Evolutionary conservation across 2,113 vertebrate species (phyloP), one percentile per base, ranked within the genome.

Genomic region (Dasyornis broadbenti): DNA sequence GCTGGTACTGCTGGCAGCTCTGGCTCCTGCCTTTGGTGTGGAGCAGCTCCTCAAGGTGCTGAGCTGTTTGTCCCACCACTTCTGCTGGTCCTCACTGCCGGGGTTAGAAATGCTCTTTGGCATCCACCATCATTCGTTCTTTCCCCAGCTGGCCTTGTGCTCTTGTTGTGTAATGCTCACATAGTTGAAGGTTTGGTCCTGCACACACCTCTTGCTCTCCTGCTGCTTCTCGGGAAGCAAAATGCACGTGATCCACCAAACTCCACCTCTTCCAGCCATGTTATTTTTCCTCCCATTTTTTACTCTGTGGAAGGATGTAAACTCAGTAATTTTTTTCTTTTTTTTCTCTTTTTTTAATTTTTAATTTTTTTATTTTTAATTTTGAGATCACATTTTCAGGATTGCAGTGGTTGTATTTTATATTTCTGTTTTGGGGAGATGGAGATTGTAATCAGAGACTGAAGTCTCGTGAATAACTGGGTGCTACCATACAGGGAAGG

Each of bases 261-360:
- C 42, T 72, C 70, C 4, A 4, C 20, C 35, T 28, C 39, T 56
- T 81, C 40, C 12, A 22, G 8, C 13, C 31, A 10, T 1, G 2
- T 0, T 17, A 50, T 77, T 61, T 30, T 26, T 11, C 24, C 12
- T 75, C 24, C 15, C 7, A 50, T 93, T 50, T 33, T 4, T 13
- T 65, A 23, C 11, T 39, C 15, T 56, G 5, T 81, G 69, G 30
- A 61, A 47, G 8, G 23, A 40, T 60, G 17, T 24, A 50, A 47
- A 12, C 20, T 23, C 18, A 6, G 4, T 63, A 15, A 2, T 6
- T 27, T 11, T 33, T 22, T 22, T 6, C 9, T 11, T 4, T 0
- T 30, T 42, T 65, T 42, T 33, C 19, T 69, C 35, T 66, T 12
- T 13, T 35, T 68, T 35, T 26, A 15, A 3, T 30, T 40, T 40